Evolutionary conservation across 2,888 invertebrate species (phyloP), one percentile per base, ranked within the genome.

Genomic region (Platycnemis pennipes): DNA sequence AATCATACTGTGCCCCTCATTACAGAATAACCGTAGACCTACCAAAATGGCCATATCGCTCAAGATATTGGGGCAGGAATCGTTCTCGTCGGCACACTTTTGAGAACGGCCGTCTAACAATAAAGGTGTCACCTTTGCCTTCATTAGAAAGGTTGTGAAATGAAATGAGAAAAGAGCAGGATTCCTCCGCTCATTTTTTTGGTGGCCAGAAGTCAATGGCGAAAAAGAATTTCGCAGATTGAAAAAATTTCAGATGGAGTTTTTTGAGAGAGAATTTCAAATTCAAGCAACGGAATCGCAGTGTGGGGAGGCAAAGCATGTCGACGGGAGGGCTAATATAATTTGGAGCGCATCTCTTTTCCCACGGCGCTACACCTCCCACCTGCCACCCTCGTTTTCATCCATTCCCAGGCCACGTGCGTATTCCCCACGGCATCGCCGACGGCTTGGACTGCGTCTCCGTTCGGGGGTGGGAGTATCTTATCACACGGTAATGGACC

Each of bases 401-500:
- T 5, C 37, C 77, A 37, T 37, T 77, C 77, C 77, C 77, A 8
- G 13, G 37, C 77, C 77, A 77, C 77, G 77, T 77, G n/a, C 77
- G 31, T 37, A 77, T 77, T 77, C 37, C 77, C 31, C 77, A 13
- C 77, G 63, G 63, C 63, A 63, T n/a, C 22, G 63, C 63, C 63
- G 26, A 63, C 63, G 63, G 63, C 63, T n/a, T 22, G 16, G 63
- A 4, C n/a, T 77, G 37, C 77, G 77, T 77, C 77, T 77, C 77
- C 26, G 77, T 77, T 77, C 11, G 69, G 11, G 31, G 13, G 31
- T 31, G 37, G 2, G 77, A 37, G 77, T 37, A 77, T 77, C 77
- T 77, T 77, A 77, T 77, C 77, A 37, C 37, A 26, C 77, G 77
- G 26, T 77, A 77, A 77, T 77, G 77, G 77, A 77, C 77, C 77